Evolutionary conservation across 2,888 invertebrate genomes (phyloP).

Genomic region (Rhodophaea formosa): DNA sequence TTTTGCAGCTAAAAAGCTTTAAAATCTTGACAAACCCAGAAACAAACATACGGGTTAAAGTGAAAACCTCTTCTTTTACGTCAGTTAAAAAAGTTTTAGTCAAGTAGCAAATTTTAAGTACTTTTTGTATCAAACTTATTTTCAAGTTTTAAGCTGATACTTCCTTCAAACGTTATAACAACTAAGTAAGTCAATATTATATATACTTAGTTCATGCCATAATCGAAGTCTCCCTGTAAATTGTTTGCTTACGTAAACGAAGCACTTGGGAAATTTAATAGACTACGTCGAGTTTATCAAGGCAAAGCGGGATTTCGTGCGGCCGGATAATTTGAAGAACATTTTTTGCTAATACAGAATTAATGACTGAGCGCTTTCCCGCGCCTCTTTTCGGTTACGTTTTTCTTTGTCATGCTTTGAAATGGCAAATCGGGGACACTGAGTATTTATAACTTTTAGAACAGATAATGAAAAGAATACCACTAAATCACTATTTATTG

Average conservation of each 20-base stretch:
- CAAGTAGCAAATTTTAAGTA: no score
- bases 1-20: no score
- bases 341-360: constrained; percentile 42
- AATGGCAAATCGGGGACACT: constrained; percentile 18
- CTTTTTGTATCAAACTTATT: no score
- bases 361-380: constrained; percentile 32
- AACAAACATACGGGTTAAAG: no score
- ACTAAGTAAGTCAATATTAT: no score
- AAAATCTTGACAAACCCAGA: no score
- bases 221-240: background rate
- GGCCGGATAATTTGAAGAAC: constrained; percentile 33
- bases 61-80: no score
- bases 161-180: background rate
- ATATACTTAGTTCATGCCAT: no score
- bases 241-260: constrained; percentile 1
- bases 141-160: no score
- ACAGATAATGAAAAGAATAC: background rate
- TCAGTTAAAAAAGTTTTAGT: no score
- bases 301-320: constrained; percentile 27
- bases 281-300: constrained; percentile 27
- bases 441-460: background rate
- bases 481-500: no score
- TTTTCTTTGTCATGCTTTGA: constrained; percentile 26
- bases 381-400: constrained; percentile 20
- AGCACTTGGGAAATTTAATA: constrained; percentile 13